Evolutionary conservation across 2,888 invertebrate species (phyloP), one percentile per base, ranked within the genome.

Genomic region (Andrena bucephala): DNA sequence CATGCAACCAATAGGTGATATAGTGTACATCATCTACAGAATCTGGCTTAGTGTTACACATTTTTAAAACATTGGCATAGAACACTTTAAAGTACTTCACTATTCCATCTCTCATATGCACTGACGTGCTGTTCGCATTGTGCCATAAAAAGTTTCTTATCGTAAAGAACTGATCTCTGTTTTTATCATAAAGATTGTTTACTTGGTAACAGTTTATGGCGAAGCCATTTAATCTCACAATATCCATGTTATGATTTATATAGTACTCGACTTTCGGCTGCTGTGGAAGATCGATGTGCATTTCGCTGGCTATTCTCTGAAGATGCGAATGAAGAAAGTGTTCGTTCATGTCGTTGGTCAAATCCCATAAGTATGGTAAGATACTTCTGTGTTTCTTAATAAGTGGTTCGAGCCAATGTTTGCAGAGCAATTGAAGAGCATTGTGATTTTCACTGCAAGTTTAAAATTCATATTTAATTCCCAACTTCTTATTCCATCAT

Each of bases 321-420:
- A 92, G 67, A 79, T 92, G 87, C 24, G 90, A 90, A 65, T 66
- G 82, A 75, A 85, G 87, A 4, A 91, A 66, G 57, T 87, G 73
- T 60, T 85, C 83, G 16, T 77, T 33, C 31, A 65, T 57, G 31
- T 87, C 81, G 13, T 42, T 69, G 10, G 81, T 83, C n/a, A 85
- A 71, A 27, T 87, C 63, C 88, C 90, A 88, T 27, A 93, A 79
- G 75, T 83, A 87, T 6, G 50, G 36, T 24, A 92, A 74, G 10
- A 91, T 50, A 10, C 77, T 81, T 7, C 67, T 81, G 50, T 89
- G 62, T 8, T 29, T 85, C 65, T 81, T 84, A 59, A 93, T 63
- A 8, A 90, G 81, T 10, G 92, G 92, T 81, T 92, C 91, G 63
- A 93, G 81, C 92, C 93, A 93, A 29, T 89, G 85, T 73, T 91